Conservation (phyloP, 2,888 invertebrate species). For the Camptogramma bilineatum region DNA sequence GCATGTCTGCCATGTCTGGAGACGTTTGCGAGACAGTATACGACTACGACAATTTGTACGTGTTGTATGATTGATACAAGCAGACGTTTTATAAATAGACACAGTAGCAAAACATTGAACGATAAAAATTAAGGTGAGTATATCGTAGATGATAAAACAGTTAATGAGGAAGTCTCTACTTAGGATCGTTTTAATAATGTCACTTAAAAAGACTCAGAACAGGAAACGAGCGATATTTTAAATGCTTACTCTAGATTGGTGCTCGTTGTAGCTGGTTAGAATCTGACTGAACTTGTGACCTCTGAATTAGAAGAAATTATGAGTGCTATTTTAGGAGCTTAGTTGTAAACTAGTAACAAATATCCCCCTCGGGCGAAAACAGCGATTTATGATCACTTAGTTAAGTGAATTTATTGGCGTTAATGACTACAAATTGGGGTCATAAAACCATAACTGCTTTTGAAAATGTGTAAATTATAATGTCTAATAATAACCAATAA, state of each 20-base stretch:
- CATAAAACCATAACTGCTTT: slow-evolving; percentile 36
- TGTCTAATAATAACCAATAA: slow-evolving; percentile 20
- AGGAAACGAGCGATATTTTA: slow-evolving; percentile 78
- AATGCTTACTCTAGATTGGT: slow-evolving; percentile 78
- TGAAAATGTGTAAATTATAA: slow-evolving; percentile 32
- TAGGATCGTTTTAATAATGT: slow-evolving; percentile 77
- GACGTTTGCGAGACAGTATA: neutral
- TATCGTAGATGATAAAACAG: slow-evolving; percentile 73
- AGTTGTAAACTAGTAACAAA: slow-evolving; percentile 17
- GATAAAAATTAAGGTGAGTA: slow-evolving; percentile 70
- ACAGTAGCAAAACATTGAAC: slow-evolving; percentile 68
- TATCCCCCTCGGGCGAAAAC: slow-evolving; percentile 25
- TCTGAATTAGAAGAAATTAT: slow-evolving; percentile 42
- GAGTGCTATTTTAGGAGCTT: slow-evolving; percentile 37
- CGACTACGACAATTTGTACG: too few relatives aligned
- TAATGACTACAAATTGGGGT: slow-evolving; percentile 43
- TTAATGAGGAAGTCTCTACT: slow-evolving; percentile 84
- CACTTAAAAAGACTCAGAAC: slow-evolving; percentile 75
- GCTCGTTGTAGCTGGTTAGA: slow-evolving; percentile 65
- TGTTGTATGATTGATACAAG: neutral
- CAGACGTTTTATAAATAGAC: slow-evolving; percentile 52
- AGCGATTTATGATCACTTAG: slow-evolving; percentile 34
- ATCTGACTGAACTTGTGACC: slow-evolving; percentile 52
- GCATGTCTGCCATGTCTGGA: neutral
- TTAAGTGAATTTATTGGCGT: slow-evolving; percentile 40